Conservation (phyloP, 2,113 vertebrate genomes). For the Bos indicus region DNA sequence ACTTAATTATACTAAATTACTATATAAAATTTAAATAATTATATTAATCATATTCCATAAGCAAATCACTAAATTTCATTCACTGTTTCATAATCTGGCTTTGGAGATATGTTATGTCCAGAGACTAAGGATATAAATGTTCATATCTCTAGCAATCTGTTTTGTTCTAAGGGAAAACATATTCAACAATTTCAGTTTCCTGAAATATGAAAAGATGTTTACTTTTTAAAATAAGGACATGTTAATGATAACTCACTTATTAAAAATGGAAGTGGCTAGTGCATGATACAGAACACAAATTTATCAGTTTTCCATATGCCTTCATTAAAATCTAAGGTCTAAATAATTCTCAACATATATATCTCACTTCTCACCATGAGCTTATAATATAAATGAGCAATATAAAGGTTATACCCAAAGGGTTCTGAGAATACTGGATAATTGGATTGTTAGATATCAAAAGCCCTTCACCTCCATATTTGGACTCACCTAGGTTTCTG, state of each 20-base stretch:
- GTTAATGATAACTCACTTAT: not conserved
- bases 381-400: not conserved
- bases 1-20: not conserved
- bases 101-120: not conserved
- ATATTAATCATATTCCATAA: not conserved
- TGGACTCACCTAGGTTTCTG: not conserved
- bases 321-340: not conserved
- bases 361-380: not conserved
- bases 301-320: not conserved
- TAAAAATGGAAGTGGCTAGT: not conserved
- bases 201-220: not conserved
- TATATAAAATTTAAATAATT: not conserved
- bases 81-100: not conserved
- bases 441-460: slow-evolving; percentile 66
- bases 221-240: not conserved
- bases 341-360: not conserved
- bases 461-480: not conserved
- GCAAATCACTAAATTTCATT: not conserved
- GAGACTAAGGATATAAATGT: not conserved
- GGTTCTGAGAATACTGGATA: slow-evolving; percentile 42
- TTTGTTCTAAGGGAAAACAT: not conserved
- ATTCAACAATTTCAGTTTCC: not conserved
- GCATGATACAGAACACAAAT: not conserved
- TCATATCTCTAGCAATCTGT: not conserved
- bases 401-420: not conserved